A percentile compares a stretch with the other conserved stretches of the same genome.
Conservation (phyloP, 2,888 invertebrate genomes). For the Allacma fusca region DNA sequence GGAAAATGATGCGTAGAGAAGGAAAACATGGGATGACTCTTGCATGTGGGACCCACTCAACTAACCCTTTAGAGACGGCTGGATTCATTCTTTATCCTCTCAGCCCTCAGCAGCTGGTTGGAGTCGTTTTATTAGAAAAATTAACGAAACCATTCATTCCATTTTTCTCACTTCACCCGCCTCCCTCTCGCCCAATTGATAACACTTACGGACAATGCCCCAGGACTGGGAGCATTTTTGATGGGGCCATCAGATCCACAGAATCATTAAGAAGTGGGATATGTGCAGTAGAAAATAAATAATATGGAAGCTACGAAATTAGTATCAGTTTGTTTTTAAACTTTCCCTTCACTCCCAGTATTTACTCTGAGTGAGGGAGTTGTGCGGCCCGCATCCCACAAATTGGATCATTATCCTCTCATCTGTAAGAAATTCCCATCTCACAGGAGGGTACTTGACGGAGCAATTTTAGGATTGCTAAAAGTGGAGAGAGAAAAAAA, state of each 20-base stretch:
- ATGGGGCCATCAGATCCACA: neutral
- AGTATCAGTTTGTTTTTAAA: no score
- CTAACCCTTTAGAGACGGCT: constrained; percentile 36
- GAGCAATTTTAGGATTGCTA: no score
- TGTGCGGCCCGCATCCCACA: neutral
- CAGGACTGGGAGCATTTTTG: neutral
- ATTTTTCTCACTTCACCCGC: constrained; percentile 13
- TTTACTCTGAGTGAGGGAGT: neutral
- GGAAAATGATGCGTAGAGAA: neutral
- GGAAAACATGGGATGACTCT: constrained; percentile 17
- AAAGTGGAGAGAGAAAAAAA: no score
- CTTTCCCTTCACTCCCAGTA: neutral
- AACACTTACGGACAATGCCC: neutral
- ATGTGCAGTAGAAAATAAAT: neutral
- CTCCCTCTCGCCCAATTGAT: neutral
- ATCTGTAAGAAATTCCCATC: neutral
- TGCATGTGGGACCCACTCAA: constrained; percentile 24
- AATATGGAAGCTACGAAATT: neutral
- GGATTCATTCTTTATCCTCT: constrained; percentile 35
- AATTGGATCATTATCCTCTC: neutral
- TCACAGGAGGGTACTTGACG: no score
- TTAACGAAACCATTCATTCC: constrained; percentile 29
- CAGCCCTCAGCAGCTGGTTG: constrained; percentile 28
- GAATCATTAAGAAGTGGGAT: neutral
- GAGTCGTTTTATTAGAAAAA: constrained; percentile 34